Percentiles rank a stretch among this genome's conserved stretches.
Conservation (phyloP, 2,113 vertebrate genomes). For the Laticauda colubrina region DNA sequence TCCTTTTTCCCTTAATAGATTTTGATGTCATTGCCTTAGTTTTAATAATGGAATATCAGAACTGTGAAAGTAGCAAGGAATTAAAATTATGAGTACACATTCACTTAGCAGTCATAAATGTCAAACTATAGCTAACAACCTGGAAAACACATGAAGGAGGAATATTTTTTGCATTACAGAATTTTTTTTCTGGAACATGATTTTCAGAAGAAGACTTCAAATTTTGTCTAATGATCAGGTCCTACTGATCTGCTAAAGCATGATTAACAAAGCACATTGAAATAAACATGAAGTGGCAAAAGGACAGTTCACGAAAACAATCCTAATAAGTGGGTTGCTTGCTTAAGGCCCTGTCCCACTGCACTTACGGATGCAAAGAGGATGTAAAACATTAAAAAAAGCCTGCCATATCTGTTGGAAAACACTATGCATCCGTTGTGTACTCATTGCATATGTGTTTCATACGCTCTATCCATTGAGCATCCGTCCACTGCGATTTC, state of each 20-base stretch:
- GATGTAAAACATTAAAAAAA: no score
- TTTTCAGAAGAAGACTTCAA: slow-evolving; percentile 32
- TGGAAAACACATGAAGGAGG: slow-evolving; percentile 30
- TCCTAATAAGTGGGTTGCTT: slow-evolving; percentile 24
- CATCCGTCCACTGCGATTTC: no score
- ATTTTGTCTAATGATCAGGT: slow-evolving; percentile 44
- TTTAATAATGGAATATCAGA: slow-evolving; percentile 9
- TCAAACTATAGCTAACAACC: slow-evolving; percentile 7
- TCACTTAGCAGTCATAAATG: slow-evolving; percentile 9
- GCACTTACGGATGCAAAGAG: no score
- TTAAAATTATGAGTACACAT: slow-evolving; percentile 11
- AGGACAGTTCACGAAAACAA: slow-evolving; percentile 41
- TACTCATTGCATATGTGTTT: no score
- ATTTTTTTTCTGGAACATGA: slow-evolving; percentile 14
- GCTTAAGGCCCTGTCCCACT: neutral
- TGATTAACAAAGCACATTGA: slow-evolving; percentile 30
- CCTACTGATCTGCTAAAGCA: slow-evolving; percentile 37
- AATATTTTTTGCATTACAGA: neutral
- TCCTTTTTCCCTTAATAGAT: slow-evolving; percentile 30
- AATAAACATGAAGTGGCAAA: slow-evolving; percentile 28
- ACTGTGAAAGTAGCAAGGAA: slow-evolving; percentile 29
- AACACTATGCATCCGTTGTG: no score
- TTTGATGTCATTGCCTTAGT: slow-evolving; percentile 37
- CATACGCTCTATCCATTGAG: no score
- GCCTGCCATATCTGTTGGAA: no score